A percentile compares a stretch with the other conserved stretches of the same genome.
Conservation (phyloP, 2,888 invertebrate species). For the Andrena fulva region DNA sequence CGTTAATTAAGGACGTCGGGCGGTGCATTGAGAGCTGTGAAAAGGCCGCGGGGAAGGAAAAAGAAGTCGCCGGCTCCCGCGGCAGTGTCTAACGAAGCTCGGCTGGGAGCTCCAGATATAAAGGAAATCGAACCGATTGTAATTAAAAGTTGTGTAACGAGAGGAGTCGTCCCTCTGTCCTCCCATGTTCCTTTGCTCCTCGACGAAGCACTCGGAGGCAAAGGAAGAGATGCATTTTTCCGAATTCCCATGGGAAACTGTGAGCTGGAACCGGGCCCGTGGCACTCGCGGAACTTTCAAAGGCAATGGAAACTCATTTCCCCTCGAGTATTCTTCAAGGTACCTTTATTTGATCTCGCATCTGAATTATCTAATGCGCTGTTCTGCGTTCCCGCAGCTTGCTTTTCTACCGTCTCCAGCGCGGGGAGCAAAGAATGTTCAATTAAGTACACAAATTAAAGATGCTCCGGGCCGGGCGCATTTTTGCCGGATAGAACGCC, state of each 20-base stretch:
- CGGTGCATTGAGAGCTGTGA: slow-evolving; percentile 8
- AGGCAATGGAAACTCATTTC: neutral
- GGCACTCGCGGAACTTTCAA: neutral
- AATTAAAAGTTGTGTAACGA: slow-evolving; percentile 75
- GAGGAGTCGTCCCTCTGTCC: neutral
- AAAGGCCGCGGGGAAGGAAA: slow-evolving; percentile 10
- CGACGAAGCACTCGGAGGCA: neutral
- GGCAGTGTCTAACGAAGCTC: slow-evolving; percentile 55
- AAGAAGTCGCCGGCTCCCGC: slow-evolving; percentile 37
- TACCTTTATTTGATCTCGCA: slow-evolving; percentile 1
- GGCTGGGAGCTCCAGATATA: slow-evolving; percentile 40
- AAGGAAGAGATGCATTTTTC: neutral
- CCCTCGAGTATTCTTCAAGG: neutral
- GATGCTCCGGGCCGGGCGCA: neutral
- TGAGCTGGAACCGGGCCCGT: neutral
- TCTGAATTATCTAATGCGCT: neutral
- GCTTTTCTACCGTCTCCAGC: neutral
- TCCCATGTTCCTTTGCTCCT: neutral
- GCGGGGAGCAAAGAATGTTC: neutral
- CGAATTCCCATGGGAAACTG: neutral
- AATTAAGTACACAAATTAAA: slow-evolving; percentile 2
- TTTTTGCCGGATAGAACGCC: neutral
- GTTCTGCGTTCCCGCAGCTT: neutral
- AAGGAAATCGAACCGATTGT: slow-evolving; percentile 72
- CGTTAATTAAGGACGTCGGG: slow-evolving; percentile 38